Percentiles rank a stretch among this genome's conserved stretches.
phyloP scores from a whole-genome alignment of 2,113 vertebrate genomes.

The Nothoprocta pentlandii region DNA sequence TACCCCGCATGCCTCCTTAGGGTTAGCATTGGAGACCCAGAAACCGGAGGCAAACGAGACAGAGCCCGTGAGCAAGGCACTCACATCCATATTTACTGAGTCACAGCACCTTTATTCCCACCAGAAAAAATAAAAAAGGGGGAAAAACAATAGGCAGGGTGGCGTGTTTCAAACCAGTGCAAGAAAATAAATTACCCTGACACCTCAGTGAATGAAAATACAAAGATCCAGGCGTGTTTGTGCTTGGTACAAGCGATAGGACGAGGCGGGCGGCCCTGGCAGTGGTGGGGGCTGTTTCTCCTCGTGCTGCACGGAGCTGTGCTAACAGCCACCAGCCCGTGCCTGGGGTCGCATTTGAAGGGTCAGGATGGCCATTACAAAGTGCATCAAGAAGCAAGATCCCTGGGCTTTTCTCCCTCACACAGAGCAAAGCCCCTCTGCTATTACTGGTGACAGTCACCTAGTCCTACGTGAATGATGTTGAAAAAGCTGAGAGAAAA shows the following conservation, averaged over 20 bases:
- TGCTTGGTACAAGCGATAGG: background rate
- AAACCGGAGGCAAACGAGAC: background rate
- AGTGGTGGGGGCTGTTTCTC: background rate
- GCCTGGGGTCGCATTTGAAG: background rate
- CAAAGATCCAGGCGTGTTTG: no score
- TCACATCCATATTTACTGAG: background rate
- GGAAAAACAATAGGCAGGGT: background rate
- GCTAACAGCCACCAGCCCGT: background rate
- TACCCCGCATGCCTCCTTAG: background rate
- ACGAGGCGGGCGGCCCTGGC: background rate
- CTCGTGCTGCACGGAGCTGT: fast-evolving
- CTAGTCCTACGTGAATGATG: background rate
- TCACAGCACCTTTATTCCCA: background rate
- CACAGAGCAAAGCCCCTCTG: background rate
- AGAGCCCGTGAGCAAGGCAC: background rate
- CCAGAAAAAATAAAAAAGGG: background rate
- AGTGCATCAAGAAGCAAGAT: background rate
- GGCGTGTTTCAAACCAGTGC: background rate
- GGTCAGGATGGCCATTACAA: background rate
- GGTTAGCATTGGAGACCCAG: background rate
- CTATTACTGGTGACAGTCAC: background rate
- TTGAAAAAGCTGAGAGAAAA: background rate
- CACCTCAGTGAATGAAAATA: background rate
- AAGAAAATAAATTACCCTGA: background rate
- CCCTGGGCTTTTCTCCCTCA: background rate